Conservation (phyloP, 2,113 vertebrate species). For the Ictalurus punctatus region DNA sequence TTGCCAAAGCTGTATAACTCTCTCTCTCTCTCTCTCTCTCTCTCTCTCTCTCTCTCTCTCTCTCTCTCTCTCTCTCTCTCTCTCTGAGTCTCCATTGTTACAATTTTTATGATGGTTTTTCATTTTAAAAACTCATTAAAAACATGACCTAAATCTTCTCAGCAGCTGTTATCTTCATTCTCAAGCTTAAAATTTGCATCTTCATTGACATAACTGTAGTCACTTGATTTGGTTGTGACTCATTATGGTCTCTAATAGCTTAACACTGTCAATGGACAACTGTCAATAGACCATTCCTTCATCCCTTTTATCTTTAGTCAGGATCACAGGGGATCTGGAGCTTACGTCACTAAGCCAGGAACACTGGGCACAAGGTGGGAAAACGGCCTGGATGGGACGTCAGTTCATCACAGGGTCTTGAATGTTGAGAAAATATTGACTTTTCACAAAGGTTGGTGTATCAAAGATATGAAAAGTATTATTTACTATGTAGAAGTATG, state of each 20-base stretch:
- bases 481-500: background rate
- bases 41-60: background rate
- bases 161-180: conserved; percentile 6
- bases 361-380: background rate
- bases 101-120: background rate
- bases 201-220: conserved; percentile 5
- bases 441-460: background rate
- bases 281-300: background rate
- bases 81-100: background rate
- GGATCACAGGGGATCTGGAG: background rate
- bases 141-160: conserved; percentile 8
- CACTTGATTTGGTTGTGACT: background rate
- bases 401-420: background rate
- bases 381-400: background rate
- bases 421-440: background rate
- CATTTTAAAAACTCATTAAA: conserved; percentile 12
- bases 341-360: background rate
- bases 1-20: background rate
- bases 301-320: background rate
- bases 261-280: background rate
- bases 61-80: conserved; percentile 15
- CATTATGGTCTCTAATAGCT: background rate
- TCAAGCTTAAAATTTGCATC: background rate
- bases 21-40: conserved; percentile 5
- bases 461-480: background rate